phyloP scores from a whole-genome alignment of 1,140 invertebrate genomes.

The Bombus difficillimus region DNA sequence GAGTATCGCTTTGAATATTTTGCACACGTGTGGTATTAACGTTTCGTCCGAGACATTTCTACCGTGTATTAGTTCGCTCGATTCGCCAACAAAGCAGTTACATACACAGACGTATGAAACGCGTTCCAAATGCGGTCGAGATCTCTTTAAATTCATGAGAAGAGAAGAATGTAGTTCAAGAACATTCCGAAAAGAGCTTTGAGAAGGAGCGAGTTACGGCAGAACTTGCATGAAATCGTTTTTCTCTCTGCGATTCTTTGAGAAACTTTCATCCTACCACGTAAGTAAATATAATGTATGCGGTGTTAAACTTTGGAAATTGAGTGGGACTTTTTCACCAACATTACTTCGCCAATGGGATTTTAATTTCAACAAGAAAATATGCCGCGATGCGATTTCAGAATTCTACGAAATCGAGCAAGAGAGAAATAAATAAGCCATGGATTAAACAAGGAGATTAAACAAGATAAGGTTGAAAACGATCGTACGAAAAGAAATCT shows the following conservation, averaged over 20 bases:
- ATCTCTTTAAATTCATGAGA: constrained; percentile 64
- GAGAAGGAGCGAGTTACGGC: background rate
- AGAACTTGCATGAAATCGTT: background rate
- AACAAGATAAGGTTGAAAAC: background rate
- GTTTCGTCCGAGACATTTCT: background rate
- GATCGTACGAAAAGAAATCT: background rate
- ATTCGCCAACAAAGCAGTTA: constrained; percentile 29
- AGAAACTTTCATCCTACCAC: background rate
- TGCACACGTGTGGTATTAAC: background rate
- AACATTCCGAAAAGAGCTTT: constrained; percentile 26
- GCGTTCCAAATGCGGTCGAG: constrained; percentile 41
- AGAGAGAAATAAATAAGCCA: background rate
- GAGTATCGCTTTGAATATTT: too few relatives aligned
- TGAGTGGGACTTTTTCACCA: background rate
- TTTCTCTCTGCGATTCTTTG: background rate
- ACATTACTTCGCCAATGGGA: background rate
- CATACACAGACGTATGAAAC: background rate
- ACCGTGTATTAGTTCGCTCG: constrained; percentile 30
- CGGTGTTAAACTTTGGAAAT: background rate
- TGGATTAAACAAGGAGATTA: background rate
- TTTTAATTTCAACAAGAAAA: too few relatives aligned
- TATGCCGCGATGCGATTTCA: too few relatives aligned
- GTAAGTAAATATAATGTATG: background rate
- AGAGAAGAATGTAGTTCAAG: constrained; percentile 42
- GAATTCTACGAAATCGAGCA: background rate